A percentile compares a stretch with the other conserved stretches of the same genome.
Conservation (phyloP, 2,113 vertebrate genomes). For the Chloroceryle aenea region DNA sequence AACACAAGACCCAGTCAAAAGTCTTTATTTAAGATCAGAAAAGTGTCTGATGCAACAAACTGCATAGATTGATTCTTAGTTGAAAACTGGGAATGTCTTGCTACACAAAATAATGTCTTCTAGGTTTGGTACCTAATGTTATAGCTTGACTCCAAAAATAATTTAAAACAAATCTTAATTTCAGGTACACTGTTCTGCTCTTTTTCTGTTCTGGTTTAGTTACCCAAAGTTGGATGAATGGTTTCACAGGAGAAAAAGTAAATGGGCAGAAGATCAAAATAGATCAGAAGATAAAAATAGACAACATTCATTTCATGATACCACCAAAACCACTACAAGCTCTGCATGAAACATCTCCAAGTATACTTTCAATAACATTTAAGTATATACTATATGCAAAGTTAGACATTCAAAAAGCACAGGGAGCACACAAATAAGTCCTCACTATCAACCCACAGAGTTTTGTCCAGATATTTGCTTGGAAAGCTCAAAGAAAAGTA, state of each 20-base stretch:
- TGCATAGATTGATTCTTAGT: not conserved
- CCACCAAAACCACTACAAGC: not conserved
- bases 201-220: not conserved
- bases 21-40: not conserved
- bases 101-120: not conserved
- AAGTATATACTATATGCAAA: not conserved
- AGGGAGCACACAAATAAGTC: not conserved
- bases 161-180: not conserved
- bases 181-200: not conserved
- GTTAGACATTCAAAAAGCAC: not conserved
- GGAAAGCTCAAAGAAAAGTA: not conserved
- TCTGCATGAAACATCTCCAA: not conserved
- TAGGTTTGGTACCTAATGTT: not conserved
- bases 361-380: not conserved
- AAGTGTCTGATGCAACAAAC: not conserved
- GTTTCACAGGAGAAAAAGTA: not conserved
- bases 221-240: not conserved
- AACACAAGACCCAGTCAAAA: not conserved
- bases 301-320: not conserved
- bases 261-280: not conserved
- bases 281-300: not conserved
- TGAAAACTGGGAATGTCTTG: not conserved
- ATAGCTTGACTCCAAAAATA: not conserved
- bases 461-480: not conserved
- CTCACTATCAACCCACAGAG: not conserved